Base-by-base conservation (phyloP, 1,140 invertebrate species). In the Brachionus koreanus region DNA sequence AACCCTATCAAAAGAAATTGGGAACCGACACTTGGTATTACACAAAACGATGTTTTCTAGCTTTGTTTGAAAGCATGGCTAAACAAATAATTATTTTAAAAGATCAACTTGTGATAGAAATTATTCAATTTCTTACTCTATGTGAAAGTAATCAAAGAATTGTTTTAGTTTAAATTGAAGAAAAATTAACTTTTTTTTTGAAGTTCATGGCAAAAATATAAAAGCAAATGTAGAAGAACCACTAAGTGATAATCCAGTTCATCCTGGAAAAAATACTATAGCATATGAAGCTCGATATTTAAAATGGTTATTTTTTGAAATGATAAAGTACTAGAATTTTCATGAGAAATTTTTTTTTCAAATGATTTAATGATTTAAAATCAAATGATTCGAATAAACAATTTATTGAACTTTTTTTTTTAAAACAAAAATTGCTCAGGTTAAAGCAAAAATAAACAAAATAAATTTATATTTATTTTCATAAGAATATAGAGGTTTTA, bases 21-120 rank as follows among this genome's bases (percentile, higher is more conserved):
- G 95, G 95, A 1, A 95, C 95, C 6, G 96, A 98, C 85, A 98
- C 96, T 0, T 98, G 96, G 96, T 97, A 94, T 89, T 98, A 98
- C 87, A 93, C 95, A 0, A 98, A 98, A 87, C 89, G 95, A 83
- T 97, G 95, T 88, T 95, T 98, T 86, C 88, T 98, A 5, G 96
- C 95, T 0, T 91, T 97, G 82, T 92, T 98, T 49, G 95, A 98
- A 89, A 96, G 96, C 88, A 90, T 96, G 82, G 91, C 94, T 37
- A 74, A 83, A 57, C 57, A 72, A 83, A 76, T 43, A 19, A 25
- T 83, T 16, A 49, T 49, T 7, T 12, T 77, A 13, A 43, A 33
- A 42, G 72, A 79, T 81, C 42, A 52, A n/a, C n/a, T 69, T 35
- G 10, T 16, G 7, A 16, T 35, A 12, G 43, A 61, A 75, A 72